Base-by-base conservation (phyloP, 2,797 vertebrate genomes). In the Poliocrania exsul region DNA sequence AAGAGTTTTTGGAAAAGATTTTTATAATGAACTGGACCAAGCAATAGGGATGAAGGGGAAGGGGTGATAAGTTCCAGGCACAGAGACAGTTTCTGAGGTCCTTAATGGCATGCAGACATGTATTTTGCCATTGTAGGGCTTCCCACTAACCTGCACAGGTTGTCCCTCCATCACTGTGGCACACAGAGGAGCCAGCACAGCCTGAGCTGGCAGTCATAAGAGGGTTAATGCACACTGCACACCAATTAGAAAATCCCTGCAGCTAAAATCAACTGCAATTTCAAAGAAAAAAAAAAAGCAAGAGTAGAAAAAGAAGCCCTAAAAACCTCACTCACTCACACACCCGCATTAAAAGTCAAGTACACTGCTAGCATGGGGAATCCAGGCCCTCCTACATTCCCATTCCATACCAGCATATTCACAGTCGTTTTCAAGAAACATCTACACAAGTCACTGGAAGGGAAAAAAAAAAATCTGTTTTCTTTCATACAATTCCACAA, bases 401-500 rank as follows among this genome's bases (percentile, higher is more conserved):
- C 62, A 78, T 38, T 94, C 72, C 81, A 75, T 21, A 1, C 42
- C 81, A 94, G 56, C 49, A 62, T 16, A 95, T 71, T 94, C 92
- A 94, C 75, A 85, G 65, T 51, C 93, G 88, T 87, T 95, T 94
- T 87, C 79, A 95, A 93, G 78, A 95, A 97, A 94, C 84, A 95
- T 83, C 95, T 91, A 87, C 81, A 82, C 65, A 91, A 95, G 93
- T 92, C 92, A 95, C 42, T 67, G 71, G 51, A n/a, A 67, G 17
- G 40, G 40, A 3, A 21, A 49, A 78, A 70, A 72, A 75, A 33
- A 42, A 67, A 95, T 95, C 95, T 96, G 96, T 95, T 97, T 97
- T 98, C 96, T 96, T 95, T 96, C 92, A 94, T 95, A 96, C 88
- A 97, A 81, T 96, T 94, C 93, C 96, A 97, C 94, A 98, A 97